Percentiles rank a stretch among this genome's conserved stretches.
These are phyloP conservation scores for Sphaeridia pumilis DNA, from an alignment of 2,888 invertebrate genomes.

Conservation along the genomic window DNA sequence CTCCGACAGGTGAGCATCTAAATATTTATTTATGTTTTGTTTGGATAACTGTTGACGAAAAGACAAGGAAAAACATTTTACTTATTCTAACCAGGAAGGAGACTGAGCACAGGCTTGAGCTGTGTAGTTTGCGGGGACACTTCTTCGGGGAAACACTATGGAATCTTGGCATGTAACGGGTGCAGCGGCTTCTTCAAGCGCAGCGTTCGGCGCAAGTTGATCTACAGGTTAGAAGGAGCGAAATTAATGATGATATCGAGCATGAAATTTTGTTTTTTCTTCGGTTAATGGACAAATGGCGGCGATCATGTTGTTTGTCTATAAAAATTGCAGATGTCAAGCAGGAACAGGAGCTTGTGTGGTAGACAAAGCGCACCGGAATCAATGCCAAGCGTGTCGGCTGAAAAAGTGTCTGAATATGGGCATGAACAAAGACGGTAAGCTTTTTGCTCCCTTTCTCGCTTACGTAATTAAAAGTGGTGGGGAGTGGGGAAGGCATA, in stretches of 20 bases:
- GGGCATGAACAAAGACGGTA: constrained; percentile 99
- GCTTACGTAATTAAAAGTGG: no score
- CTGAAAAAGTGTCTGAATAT: constrained; percentile 95
- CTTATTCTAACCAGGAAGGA: constrained; percentile 20
- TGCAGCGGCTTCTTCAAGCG: constrained; percentile 99
- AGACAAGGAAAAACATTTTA: no score
- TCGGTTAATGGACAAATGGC: no score
- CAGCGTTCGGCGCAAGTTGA: constrained; percentile 86
- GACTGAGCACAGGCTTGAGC: constrained; percentile 57
- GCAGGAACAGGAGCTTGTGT: constrained; percentile 95
- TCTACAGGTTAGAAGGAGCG: constrained; percentile 85
- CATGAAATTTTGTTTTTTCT: no score
- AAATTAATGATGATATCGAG: no score
- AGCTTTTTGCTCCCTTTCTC: no score
- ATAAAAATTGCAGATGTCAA: constrained; percentile 73
- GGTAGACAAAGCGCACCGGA: constrained; percentile 97
- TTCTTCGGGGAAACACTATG: constrained; percentile 93
- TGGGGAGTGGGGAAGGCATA: no score
- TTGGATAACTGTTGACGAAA: no score
- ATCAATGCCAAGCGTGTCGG: constrained; percentile 97
- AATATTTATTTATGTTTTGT: not conserved
- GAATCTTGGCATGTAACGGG: constrained; percentile 96
- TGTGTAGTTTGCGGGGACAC: constrained; percentile 97
- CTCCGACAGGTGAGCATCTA: constrained; percentile 27
- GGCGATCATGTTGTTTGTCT: constrained; percentile 15